Evolutionary conservation across 2,888 invertebrate genomes (phyloP).

Genomic region (Zeuzera pyrina): DNA sequence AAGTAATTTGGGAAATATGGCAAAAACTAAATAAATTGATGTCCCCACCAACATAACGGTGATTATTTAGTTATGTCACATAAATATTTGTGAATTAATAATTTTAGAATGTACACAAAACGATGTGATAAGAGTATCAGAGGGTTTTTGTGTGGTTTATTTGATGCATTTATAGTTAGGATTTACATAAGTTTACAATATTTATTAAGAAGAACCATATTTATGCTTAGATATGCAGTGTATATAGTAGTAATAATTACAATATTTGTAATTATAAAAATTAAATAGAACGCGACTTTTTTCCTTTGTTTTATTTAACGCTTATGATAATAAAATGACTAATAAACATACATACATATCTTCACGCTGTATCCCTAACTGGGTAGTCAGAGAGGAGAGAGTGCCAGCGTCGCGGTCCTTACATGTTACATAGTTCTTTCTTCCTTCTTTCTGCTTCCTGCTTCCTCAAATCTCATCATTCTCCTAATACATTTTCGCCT

Average conservation of each 20-base stretch:
- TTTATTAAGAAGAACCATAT: slow-evolving; percentile 55
- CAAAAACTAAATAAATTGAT: slow-evolving; percentile 19
- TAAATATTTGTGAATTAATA: slow-evolving; percentile 9
- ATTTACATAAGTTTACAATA: slow-evolving; percentile 28
- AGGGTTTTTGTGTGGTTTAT: slow-evolving; percentile 47
- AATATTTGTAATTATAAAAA: slow-evolving; percentile 64
- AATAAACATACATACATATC: no score
- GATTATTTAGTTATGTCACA: background rate
- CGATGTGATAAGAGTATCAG: slow-evolving; percentile 60
- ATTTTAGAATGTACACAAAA: slow-evolving; percentile 47
- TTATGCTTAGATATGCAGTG: slow-evolving; percentile 43
- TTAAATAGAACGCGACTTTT: no score
- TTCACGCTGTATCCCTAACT: no score
- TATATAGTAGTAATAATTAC: slow-evolving; percentile 63
- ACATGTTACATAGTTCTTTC: no score
- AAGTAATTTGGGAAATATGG: slow-evolving; percentile 14
- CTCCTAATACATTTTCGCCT: no score
- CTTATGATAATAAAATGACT: no score
- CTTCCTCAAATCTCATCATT: no score
- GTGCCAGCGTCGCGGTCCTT: no score
- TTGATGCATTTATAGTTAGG: slow-evolving; percentile 55
- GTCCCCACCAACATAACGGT: slow-evolving; percentile 36
- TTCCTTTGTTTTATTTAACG: no score
- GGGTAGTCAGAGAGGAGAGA: no score
- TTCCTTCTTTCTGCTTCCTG: no score